phyloP scores from a whole-genome alignment of 2,113 vertebrate genomes.

The Bufo gargarizans region DNA sequence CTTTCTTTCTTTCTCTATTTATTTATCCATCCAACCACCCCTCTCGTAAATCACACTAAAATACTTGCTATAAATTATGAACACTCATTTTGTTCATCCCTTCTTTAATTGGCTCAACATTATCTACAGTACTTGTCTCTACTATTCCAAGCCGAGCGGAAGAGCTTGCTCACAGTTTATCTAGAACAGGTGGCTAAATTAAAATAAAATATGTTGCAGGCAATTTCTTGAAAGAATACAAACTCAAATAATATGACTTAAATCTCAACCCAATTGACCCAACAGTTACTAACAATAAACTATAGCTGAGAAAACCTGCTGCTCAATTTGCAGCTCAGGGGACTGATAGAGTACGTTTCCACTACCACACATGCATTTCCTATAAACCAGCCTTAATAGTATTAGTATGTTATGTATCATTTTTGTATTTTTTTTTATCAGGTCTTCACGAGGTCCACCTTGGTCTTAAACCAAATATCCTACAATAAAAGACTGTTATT shows the following conservation, averaged over 20 bases:
- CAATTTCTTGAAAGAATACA: slow-evolving; percentile 47
- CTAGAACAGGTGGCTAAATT: slow-evolving; percentile 50
- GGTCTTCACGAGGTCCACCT: background rate
- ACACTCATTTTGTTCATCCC: background rate
- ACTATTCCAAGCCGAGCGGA: slow-evolving; percentile 32
- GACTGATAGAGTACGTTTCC: background rate
- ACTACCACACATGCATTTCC: background rate
- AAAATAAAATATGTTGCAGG: slow-evolving; percentile 51
- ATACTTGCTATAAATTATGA: no score
- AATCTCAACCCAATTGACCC: slow-evolving; percentile 51
- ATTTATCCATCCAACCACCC: no score
- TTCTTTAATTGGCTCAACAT: slow-evolving; percentile 36
- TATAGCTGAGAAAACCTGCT: background rate
- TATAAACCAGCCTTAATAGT: background rate
- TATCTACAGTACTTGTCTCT: slow-evolving; percentile 18
- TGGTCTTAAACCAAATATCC: background rate
- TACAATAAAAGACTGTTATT: background rate
- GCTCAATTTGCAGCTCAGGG: slow-evolving; percentile 7
- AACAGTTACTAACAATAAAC: slow-evolving; percentile 50
- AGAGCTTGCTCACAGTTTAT: slow-evolving; percentile 47
- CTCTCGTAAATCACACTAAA: background rate
- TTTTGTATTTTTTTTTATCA: background rate
- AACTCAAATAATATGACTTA: slow-evolving; percentile 53
- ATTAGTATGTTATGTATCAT: background rate
- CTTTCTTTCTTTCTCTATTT: no score